phyloP scores from a whole-genome alignment of 2,888 invertebrate genomes.

The Pelosia muscerda region DNA sequence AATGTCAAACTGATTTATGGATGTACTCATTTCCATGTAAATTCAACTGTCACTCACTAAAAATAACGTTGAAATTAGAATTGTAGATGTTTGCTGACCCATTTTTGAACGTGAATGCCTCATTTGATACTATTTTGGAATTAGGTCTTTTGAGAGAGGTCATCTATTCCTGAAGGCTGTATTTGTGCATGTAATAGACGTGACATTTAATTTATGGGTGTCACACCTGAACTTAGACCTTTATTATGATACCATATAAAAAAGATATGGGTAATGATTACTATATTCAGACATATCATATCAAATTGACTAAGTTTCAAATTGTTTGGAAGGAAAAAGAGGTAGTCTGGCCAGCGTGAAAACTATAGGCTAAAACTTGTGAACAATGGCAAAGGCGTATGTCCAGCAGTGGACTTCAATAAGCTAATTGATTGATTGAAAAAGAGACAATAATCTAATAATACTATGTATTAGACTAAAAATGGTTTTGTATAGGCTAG shows the following conservation, averaged over 20 bases:
- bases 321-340: background rate
- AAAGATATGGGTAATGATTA: background rate
- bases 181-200: slow-evolving; percentile 2
- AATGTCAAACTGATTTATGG: slow-evolving; percentile 58
- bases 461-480: too few relatives aligned
- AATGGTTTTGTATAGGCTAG: too few relatives aligned
- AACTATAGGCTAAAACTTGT: too few relatives aligned
- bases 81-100: slow-evolving; percentile 20
- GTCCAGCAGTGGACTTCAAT: too few relatives aligned
- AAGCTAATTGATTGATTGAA: too few relatives aligned
- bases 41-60: background rate
- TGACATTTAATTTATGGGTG: background rate
- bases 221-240: slow-evolving; percentile 5
- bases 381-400: too few relatives aligned
- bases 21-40: background rate
- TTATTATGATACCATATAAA: background rate
- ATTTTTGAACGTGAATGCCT: slow-evolving; percentile 51
- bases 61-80: slow-evolving; percentile 3
- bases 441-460: too few relatives aligned
- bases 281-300: slow-evolving; percentile 1
- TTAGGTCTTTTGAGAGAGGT: slow-evolving; percentile 26
- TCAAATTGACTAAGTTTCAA: background rate
- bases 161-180: slow-evolving; percentile 8
- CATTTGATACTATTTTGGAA: slow-evolving; percentile 47
- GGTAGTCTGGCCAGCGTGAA: too few relatives aligned